These are phyloP conservation scores for Samia ricini DNA, from an alignment of 1,140 invertebrate genomes.

Conservation along the genomic window DNA sequence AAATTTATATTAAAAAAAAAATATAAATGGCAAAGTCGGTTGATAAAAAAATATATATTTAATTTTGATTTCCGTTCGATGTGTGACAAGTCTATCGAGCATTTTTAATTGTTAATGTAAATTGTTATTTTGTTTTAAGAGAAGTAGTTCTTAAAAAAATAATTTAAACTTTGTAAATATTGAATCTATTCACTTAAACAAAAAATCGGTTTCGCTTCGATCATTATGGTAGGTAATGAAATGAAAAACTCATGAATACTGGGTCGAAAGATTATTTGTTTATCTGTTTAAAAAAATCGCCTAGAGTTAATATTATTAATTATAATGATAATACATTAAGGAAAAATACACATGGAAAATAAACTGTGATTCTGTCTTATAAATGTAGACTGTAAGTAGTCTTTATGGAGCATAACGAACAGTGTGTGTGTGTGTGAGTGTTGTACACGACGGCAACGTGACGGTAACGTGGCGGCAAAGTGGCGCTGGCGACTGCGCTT, in stretches of 20 bases:
- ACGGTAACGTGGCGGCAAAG: no score
- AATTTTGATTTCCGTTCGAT: slow-evolving; percentile 66
- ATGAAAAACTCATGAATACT: slow-evolving; percentile 57
- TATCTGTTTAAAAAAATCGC: slow-evolving; percentile 50
- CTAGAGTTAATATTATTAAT: slow-evolving; percentile 35
- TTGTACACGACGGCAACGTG: no score
- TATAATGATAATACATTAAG: slow-evolving; percentile 48
- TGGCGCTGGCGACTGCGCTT: no score
- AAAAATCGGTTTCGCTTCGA: slow-evolving; percentile 60
- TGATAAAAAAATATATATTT: slow-evolving; percentile 67
- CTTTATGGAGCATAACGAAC: slow-evolving; percentile 49
- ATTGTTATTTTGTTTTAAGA: slow-evolving; percentile 77
- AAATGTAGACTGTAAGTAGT: slow-evolving; percentile 69
- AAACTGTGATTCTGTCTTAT: slow-evolving; percentile 76
- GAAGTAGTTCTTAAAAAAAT: slow-evolving; percentile 67
- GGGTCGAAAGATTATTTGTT: slow-evolving; percentile 60
- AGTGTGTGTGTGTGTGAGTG: slow-evolving; percentile 35
- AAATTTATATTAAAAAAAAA: slow-evolving; percentile 66
- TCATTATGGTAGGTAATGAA: slow-evolving; percentile 64
- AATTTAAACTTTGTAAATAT: slow-evolving; percentile 73
- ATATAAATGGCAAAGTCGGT: slow-evolving; percentile 59
- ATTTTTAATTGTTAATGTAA: slow-evolving; percentile 76
- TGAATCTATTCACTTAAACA: slow-evolving; percentile 64
- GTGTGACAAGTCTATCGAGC: slow-evolving; percentile 69
- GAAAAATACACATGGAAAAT: slow-evolving; percentile 69